Conservation (phyloP, 1,140 invertebrate species). For the Nasonia vitripennis region DNA sequence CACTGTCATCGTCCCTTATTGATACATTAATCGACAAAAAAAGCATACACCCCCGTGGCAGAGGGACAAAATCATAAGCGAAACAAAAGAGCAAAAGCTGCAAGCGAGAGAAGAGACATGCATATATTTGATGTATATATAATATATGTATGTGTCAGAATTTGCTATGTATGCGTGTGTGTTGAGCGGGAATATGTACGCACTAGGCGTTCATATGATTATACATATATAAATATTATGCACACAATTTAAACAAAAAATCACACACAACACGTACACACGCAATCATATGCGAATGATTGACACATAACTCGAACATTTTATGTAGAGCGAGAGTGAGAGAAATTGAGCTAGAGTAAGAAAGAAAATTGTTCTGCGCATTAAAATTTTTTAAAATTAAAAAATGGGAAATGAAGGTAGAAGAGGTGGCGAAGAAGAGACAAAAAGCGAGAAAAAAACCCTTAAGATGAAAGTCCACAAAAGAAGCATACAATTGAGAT, state of each 20-base stretch:
- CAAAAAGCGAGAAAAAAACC: conserved; percentile 57
- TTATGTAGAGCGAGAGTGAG: conserved; percentile 65
- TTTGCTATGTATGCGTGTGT: conserved; percentile 58
- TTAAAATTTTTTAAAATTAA: conserved; percentile 72
- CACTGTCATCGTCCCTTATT: conserved; percentile 59
- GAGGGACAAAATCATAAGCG: conserved; percentile 35
- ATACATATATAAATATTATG: conserved; percentile 59
- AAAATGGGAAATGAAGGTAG: conserved; percentile 53
- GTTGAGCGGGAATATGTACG: conserved; percentile 60
- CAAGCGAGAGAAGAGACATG: conserved; percentile 45
- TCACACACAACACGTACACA: conserved; percentile 57
- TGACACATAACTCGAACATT: conserved; percentile 66
- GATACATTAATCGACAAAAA: conserved; percentile 51
- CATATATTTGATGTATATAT: conserved; percentile 59
- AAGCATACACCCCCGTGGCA: conserved; percentile 41
- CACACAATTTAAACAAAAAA: conserved; percentile 53
- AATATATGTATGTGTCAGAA: conserved; percentile 59
- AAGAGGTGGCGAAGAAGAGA: conserved; percentile 54
- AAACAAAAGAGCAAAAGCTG: conserved; percentile 41
- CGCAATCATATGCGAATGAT: conserved; percentile 69
- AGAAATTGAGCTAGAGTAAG: background rate
- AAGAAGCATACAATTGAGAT: conserved; percentile 72
- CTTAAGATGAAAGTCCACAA: conserved; percentile 68
- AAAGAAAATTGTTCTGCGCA: conserved; percentile 67
- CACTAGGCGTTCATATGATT: conserved; percentile 57